Evolutionary conservation across 30 jellyfish, hydroid and myxozoan species (phyloP).

Genomic region (Chironex yamaguchii): DNA sequence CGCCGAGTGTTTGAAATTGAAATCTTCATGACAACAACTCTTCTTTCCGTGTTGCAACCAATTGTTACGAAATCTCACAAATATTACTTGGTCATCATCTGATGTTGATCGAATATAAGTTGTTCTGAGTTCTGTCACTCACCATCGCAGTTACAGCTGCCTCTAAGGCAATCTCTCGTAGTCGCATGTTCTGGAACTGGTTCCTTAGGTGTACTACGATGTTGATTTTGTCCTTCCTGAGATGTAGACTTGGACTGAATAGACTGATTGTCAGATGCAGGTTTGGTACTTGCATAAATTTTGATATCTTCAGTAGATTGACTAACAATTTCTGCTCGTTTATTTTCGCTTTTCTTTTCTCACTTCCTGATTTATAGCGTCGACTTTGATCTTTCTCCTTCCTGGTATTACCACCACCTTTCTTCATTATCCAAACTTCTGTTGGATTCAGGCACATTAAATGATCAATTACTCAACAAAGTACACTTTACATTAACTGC

Average conservation of each 20-base stretch:
- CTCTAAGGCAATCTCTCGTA: background rate
- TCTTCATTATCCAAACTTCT: background rate
- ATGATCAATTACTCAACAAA: background rate
- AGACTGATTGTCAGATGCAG: background rate
- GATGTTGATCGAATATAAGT: background rate
- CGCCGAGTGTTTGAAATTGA: background rate
- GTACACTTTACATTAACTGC: too few relatives aligned
- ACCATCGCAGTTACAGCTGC: background rate
- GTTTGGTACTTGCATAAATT: background rate
- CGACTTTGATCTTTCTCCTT: background rate
- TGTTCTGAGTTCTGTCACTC: background rate
- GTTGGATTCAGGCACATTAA: background rate
- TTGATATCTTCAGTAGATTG: background rate
- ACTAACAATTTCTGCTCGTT: background rate
- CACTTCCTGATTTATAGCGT: background rate
- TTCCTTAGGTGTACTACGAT: background rate
- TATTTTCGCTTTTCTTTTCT: background rate
- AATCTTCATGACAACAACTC: background rate
- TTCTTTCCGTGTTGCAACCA: background rate
- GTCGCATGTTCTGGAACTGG: background rate
- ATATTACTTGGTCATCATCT: background rate
- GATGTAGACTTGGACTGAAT: background rate
- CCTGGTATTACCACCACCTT: background rate
- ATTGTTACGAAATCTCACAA: background rate
- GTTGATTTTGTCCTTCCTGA: background rate